These are phyloP conservation scores for Metalampra italica DNA, from an alignment of 2,888 invertebrate genomes.

Conservation along the genomic window DNA sequence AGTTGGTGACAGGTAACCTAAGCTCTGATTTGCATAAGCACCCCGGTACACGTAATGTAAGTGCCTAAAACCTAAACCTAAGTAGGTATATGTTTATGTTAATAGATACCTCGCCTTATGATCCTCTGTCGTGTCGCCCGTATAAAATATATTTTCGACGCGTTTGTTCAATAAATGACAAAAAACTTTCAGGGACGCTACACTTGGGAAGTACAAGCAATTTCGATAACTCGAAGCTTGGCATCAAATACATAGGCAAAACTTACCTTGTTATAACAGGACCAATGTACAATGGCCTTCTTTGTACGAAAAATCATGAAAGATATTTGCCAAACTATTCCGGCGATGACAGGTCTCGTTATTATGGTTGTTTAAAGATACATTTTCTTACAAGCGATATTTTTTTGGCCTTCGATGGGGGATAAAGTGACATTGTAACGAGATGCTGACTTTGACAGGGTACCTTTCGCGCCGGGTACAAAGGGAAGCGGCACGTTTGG, in stretches of 20 bases:
- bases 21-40: no score
- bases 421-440: constrained; percentile 49
- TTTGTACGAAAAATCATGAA: not conserved
- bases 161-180: no score
- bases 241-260: not conserved
- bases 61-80: no score
- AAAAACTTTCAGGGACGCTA: no score
- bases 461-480: constrained; percentile 44
- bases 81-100: no score
- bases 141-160: no score
- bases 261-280: constrained; percentile 42
- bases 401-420: constrained; percentile 37
- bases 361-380: constrained; percentile 39
- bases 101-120: no score
- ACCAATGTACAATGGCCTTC: constrained; percentile 31
- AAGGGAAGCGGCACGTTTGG: constrained; percentile 18
- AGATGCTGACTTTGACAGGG: constrained; percentile 59
- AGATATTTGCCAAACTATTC: constrained; percentile 10
- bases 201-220: no score
- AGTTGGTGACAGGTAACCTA: no score
- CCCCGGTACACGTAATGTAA: no score
- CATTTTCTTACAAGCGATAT: constrained; percentile 60
- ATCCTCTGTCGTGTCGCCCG: no score
- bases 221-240: not conserved
- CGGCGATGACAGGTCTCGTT: constrained; percentile 28